Conservation (phyloP, 2,113 vertebrate genomes). For the Heterotis niloticus region DNA sequence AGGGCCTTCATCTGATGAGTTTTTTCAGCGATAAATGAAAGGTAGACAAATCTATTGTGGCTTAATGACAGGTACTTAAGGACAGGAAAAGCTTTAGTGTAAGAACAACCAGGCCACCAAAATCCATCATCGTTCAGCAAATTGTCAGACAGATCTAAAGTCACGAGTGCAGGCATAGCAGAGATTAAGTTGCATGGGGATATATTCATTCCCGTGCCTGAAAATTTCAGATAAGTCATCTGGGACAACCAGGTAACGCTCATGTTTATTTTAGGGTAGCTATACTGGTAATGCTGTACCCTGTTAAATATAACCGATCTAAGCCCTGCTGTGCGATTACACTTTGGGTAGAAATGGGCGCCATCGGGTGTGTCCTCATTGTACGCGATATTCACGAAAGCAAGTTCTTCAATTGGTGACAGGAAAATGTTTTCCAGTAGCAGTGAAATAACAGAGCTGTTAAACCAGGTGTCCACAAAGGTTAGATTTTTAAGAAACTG, state of each 20-base stretch:
- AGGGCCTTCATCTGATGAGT: conserved; percentile 45
- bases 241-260: conserved; percentile 35
- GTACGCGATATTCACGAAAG: conserved; percentile 53
- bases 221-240: conserved; percentile 52
- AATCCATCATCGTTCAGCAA: conserved; percentile 51
- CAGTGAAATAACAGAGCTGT: conserved; percentile 45
- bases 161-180: conserved; percentile 43
- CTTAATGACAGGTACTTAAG: conserved; percentile 48
- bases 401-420: conserved; percentile 40
- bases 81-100: conserved; percentile 45
- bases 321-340: conserved; percentile 39
- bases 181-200: conserved; percentile 53
- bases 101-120: conserved; percentile 50
- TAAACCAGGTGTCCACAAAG: conserved; percentile 48
- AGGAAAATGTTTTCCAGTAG: conserved; percentile 42
- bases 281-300: conserved; percentile 52
- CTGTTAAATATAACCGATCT: conserved; percentile 41
- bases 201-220: conserved; percentile 54
- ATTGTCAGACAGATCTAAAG: conserved; percentile 54
- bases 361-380: conserved; percentile 53
- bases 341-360: conserved; percentile 38
- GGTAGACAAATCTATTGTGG: conserved; percentile 48
- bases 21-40: conserved; percentile 47
- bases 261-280: conserved; percentile 48
- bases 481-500: conserved; percentile 41